Evolutionary conservation across 1,140 invertebrate genomes (phyloP).

Genomic region (Drosophila sp.): DNA sequence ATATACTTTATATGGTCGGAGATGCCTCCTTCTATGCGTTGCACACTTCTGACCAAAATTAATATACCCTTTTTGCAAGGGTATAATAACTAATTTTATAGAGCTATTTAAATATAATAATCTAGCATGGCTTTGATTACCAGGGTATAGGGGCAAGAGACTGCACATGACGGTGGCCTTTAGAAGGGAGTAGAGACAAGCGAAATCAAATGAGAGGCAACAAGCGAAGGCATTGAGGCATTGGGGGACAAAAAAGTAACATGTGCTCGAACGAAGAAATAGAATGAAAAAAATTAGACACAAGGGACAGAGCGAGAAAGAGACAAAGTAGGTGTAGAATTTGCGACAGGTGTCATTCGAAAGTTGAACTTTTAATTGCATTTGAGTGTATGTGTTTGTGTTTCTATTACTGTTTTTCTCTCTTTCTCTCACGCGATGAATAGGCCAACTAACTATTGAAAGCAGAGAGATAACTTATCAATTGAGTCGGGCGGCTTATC

Average conservation of each 20-base stretch:
- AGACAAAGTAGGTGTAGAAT: not conserved
- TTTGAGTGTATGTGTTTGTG: constrained; percentile 15
- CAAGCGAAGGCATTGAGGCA: not conserved
- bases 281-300: not conserved
- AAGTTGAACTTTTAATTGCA: constrained; percentile 47
- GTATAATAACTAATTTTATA: no score
- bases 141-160: no score
- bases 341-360: constrained; percentile 31
- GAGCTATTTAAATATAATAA: no score
- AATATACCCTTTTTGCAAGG: no score
- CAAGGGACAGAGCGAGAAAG: no score
- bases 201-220: not conserved
- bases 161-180: no score
- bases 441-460: not conserved
- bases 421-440: not conserved
- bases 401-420: not conserved
- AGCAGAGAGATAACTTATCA: constrained; percentile 15
- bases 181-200: no score
- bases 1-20: no score
- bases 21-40: no score
- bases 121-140: no score
- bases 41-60: no score
- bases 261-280: not conserved
- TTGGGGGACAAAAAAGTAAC: not conserved
- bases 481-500: constrained; percentile 29